Conservation (phyloP, 2,113 vertebrate genomes). For the Naja naja region DNA sequence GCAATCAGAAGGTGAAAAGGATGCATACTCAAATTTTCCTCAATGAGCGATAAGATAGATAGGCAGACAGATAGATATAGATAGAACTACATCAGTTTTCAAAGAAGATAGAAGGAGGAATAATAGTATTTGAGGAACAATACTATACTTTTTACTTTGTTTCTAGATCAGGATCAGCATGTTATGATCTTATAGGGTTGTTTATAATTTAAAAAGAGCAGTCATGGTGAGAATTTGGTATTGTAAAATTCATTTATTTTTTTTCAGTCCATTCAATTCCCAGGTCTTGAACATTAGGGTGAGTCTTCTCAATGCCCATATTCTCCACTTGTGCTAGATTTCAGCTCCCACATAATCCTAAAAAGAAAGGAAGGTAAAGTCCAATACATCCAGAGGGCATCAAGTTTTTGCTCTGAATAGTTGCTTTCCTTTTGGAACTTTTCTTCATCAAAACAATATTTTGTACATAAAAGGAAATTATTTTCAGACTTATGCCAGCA, state of each 20-base stretch:
- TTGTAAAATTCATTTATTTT: slow-evolving; percentile 23
- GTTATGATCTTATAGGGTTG: slow-evolving; percentile 28
- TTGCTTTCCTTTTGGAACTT: slow-evolving; percentile 25
- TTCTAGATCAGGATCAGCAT: slow-evolving; percentile 1
- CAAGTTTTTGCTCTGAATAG: background rate
- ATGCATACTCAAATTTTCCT: background rate
- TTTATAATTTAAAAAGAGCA: background rate
- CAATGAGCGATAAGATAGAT: background rate
- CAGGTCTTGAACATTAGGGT: slow-evolving; percentile 25
- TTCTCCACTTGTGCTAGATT: background rate
- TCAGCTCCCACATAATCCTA: background rate
- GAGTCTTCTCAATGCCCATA: background rate
- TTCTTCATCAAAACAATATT: slow-evolving; percentile 50
- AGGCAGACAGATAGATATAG: background rate
- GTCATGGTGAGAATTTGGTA: background rate
- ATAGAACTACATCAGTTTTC: background rate
- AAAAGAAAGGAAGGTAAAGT: background rate
- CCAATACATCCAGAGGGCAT: background rate
- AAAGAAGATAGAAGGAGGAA: background rate
- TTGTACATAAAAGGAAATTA: slow-evolving; percentile 51
- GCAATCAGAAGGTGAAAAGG: background rate
- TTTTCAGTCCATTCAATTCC: slow-evolving; percentile 31
- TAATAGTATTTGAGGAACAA: background rate
- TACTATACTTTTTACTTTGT: slow-evolving; percentile 13
- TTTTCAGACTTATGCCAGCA: slow-evolving; percentile 62